Conservation (phyloP, 1,140 invertebrate genomes). For the Hylaeus volcanicus region DNA sequence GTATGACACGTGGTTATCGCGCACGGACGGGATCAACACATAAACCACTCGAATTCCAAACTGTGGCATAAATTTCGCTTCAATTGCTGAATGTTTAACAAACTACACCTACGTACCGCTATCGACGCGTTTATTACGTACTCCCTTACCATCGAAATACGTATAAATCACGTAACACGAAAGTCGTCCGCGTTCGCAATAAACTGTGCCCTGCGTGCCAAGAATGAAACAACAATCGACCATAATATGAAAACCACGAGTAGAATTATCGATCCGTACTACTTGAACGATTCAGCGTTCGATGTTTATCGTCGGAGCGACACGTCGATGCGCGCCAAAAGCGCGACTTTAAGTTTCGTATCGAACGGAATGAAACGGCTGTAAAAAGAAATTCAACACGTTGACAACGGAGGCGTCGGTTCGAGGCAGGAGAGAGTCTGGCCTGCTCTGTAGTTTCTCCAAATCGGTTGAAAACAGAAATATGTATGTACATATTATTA, state of each 20-base stretch:
- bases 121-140: conserved; percentile 10
- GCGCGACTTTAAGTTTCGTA: neutral
- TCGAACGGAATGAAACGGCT: conserved; percentile 42
- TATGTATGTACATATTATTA: neutral
- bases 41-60: neutral
- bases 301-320: conserved; percentile 12
- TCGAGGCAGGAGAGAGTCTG: conserved; percentile 73
- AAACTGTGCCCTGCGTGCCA: conserved; percentile 16
- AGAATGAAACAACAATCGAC: conserved; percentile 24
- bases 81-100: neutral
- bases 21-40: neutral
- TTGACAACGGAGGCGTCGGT: conserved; percentile 64
- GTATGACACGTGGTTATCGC: too few relatives aligned
- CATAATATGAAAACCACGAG: conserved; percentile 15
- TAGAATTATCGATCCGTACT: conserved; percentile 27
- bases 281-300: conserved; percentile 30
- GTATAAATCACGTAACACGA: conserved; percentile 25
- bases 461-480: neutral
- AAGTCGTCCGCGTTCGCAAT: conserved; percentile 2
- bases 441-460: conserved; percentile 67
- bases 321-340: neutral
- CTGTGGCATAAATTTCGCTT: neutral
- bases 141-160: neutral
- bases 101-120: conserved; percentile 1
- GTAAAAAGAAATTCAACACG: conserved; percentile 64